Base-by-base conservation (phyloP, 2,888 invertebrate genomes). In the Platycnemis pennipes region DNA sequence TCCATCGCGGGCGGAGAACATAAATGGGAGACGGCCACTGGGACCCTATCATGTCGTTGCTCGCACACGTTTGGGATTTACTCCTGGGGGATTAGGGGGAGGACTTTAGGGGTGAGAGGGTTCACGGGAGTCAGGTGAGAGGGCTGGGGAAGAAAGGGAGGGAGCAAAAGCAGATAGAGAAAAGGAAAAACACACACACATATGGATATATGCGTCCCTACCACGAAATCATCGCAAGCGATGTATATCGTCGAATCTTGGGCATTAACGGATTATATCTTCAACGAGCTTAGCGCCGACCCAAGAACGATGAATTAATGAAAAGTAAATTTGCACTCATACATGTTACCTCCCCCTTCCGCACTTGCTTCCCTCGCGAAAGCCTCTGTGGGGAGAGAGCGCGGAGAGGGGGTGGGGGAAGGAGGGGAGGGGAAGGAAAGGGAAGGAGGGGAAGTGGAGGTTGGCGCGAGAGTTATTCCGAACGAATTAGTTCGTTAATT, bases 401-500 rank as follows among this genome's bases (percentile, higher is more conserved):
- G 63, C 13, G 49, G 49, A 19, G 49, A 49, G 49, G 49, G 3
- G 49, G 49, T 49, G 49, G 49, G 49, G 0, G 4, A 19, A 1
- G 22, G 63, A 63, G 63, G 63, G 63, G 63, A 63, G 4, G 63
- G 26, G 5, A 3, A 1, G 22, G 63, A 8, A 11, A 63, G 19
- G 26, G 19, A 63, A 1, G 37, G 37, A 77, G 22, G 77, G 13
- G 37, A 37, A 37, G 37, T 37, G 26, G 63, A 63, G 69, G 13
- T 7, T 37, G n/a, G 37, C 77, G 77, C 37, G 77, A 77, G 77
- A 77, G 37, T 77, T 77, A 77, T 37, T 77, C 77, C 77, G 77
- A 37, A 37, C 77, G 77, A 77, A 77, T 77, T 77, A 37, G 37
- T 77, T 77, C 77, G 77, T 77, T 77, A 77, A 77, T 37, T 77